A percentile compares a stretch with the other conserved stretches of the same genome.
phyloP scores from a whole-genome alignment of 2,113 vertebrate species.

The Cottus gobio region DNA sequence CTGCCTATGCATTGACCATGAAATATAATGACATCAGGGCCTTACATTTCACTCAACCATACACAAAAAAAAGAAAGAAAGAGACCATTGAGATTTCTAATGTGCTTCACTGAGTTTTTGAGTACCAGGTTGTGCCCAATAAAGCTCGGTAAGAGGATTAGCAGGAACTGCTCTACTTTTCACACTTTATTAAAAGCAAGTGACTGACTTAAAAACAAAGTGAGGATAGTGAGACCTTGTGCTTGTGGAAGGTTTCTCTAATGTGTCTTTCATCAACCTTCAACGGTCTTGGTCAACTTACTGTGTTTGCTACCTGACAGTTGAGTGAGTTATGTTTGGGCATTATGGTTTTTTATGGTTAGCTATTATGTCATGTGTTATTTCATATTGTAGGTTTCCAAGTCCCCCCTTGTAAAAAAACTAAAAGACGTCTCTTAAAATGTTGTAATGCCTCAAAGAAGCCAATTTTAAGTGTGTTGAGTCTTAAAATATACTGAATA shows the following conservation, averaged over 20 bases:
- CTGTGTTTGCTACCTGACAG: not conserved
- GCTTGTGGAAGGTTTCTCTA: not conserved
- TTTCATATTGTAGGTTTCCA: not conserved
- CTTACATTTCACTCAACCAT: constrained; percentile 49
- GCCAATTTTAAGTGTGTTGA: not conserved
- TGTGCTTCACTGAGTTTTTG: constrained; percentile 46
- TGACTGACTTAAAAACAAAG: constrained; percentile 5
- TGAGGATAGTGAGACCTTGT: not conserved
- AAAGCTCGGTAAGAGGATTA: constrained; percentile 71
- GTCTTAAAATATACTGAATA: not conserved
- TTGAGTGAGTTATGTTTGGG: not conserved
- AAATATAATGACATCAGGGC: constrained; percentile 58
- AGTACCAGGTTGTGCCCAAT: constrained; percentile 69
- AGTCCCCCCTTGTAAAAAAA: too few species aligned
- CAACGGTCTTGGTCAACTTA: not conserved
- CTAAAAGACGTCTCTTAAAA: not conserved
- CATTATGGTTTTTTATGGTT: not conserved
- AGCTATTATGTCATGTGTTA: not conserved
- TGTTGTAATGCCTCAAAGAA: not conserved
- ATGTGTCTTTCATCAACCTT: not conserved
- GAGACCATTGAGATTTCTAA: constrained; percentile 35
- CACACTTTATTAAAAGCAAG: constrained; percentile 32
- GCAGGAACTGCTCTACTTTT: constrained; percentile 47
- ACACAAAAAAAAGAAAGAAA: constrained; percentile 26
- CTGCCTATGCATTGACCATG: constrained; percentile 48